Conservation (phyloP, 37 sponge, comb jelly and placozoan genomes). For the Eunapius fragilis region DNA sequence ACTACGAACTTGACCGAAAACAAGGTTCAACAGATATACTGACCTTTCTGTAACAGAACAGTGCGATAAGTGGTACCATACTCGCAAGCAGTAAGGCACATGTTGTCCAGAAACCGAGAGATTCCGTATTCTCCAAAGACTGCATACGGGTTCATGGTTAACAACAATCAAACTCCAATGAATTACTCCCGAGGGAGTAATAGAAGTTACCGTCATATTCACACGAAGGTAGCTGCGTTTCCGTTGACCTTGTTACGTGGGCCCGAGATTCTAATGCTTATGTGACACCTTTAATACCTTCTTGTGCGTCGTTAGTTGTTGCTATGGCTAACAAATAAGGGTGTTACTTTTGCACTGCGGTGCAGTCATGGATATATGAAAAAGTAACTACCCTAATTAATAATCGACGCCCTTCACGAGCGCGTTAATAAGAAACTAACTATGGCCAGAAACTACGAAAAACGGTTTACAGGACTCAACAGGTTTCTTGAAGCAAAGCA, state of each 20-base stretch:
- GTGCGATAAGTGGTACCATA: background rate
- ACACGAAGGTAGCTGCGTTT: background rate
- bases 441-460: conserved; percentile 79
- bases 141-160: background rate
- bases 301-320: background rate
- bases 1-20: too few species aligned
- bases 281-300: background rate
- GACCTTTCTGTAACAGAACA: background rate
- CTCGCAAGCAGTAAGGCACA: background rate
- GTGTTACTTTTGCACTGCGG: background rate
- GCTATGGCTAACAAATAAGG: background rate
- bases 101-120: background rate
- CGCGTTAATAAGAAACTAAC: background rate
- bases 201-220: background rate
- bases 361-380: too few species aligned
- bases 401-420: too few species aligned
- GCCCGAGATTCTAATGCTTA: background rate
- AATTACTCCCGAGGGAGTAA: background rate
- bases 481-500: conserved; percentile 68
- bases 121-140: background rate
- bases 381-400: background rate
- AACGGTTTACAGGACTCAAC: conserved; percentile 48
- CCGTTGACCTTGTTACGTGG: background rate
- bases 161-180: background rate
- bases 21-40: background rate